Conservation (phyloP, 2,113 vertebrate genomes). For the Nannobrachium achirus region DNA sequence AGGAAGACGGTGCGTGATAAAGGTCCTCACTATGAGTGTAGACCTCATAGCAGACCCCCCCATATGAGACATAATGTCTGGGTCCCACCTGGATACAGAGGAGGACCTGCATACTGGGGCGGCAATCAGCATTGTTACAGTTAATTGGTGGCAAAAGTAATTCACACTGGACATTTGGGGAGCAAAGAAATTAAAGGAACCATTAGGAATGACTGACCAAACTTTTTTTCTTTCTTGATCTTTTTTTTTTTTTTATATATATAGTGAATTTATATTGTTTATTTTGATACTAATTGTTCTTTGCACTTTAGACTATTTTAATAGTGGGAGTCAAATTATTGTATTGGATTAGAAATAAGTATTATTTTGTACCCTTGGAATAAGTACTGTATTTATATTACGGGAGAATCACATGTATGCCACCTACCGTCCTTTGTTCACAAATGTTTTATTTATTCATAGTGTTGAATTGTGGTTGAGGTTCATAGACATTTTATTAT, state of each 20-base stretch:
- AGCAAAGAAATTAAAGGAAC: slow-evolving; percentile 42
- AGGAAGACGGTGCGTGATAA: slow-evolving; percentile 49
- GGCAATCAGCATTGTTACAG: slow-evolving; percentile 63
- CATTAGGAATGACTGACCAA: slow-evolving; percentile 62
- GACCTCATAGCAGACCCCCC: slow-evolving; percentile 66
- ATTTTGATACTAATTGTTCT: slow-evolving; percentile 49
- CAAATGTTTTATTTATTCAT: slow-evolving; percentile 75
- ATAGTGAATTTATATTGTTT: slow-evolving; percentile 39
- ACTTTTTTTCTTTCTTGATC: slow-evolving; percentile 56
- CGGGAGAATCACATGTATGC: slow-evolving; percentile 53
- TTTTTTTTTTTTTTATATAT: slow-evolving; percentile 51
- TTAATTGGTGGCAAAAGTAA: slow-evolving; percentile 36
- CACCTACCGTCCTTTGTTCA: slow-evolving; percentile 62
- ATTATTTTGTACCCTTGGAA: slow-evolving; percentile 62
- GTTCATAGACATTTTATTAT: slow-evolving; percentile 62
- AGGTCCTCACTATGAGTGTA: slow-evolving; percentile 66
- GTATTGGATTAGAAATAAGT: slow-evolving; percentile 62
- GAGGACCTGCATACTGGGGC: slow-evolving; percentile 65
- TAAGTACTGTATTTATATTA: slow-evolving; percentile 76
- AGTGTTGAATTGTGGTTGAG: slow-evolving; percentile 55
- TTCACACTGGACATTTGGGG: slow-evolving; percentile 48
- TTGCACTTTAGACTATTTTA: slow-evolving; percentile 78
- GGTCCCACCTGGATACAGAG: slow-evolving; percentile 67
- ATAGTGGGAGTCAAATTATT: slow-evolving; percentile 57
- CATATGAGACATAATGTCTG: slow-evolving; percentile 64